These are phyloP conservation scores for Fratercula arctica DNA, from an alignment of 2,797 vertebrate species.

Conservation along the genomic window DNA sequence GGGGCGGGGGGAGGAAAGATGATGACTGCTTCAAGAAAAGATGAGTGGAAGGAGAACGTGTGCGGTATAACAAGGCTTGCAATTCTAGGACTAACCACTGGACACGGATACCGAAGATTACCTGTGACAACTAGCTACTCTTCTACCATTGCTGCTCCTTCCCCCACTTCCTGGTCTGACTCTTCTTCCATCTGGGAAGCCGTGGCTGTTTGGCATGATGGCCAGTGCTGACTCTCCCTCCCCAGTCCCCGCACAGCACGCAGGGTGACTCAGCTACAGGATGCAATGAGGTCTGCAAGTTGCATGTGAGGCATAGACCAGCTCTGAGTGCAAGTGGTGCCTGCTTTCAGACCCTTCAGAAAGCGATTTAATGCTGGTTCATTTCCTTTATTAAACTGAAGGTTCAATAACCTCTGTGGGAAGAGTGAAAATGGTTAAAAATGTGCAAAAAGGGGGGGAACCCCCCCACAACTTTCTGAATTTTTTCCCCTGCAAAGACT, in stretches of 20 bases:
- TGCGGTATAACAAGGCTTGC: slow-evolving; percentile 45
- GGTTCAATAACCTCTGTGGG: neutral
- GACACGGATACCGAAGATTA: slow-evolving; percentile 14
- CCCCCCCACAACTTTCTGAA: neutral
- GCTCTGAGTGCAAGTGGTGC: neutral
- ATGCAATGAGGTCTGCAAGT: neutral
- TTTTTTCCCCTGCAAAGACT: neutral
- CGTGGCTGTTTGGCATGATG: neutral
- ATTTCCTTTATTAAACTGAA: neutral
- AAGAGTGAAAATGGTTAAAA: slow-evolving; percentile 1
- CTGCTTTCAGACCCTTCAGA: neutral
- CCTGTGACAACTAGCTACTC: slow-evolving; percentile 39
- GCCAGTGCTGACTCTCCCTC: neutral
- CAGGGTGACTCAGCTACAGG: neutral
- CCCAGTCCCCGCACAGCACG: neutral
- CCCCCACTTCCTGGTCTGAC: neutral
- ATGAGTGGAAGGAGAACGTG: slow-evolving; percentile 13
- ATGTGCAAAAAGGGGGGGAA: neutral
- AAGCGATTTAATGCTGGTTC: neutral
- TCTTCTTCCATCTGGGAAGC: neutral
- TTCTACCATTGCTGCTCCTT: neutral
- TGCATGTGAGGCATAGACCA: rapidly evolving
- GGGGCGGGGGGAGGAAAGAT: neutral
- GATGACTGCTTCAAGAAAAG: neutral
- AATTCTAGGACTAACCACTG: slow-evolving; percentile 58